Conservation (phyloP, 2,113 vertebrate genomes). For the Dascyllus trimaculatus region DNA sequence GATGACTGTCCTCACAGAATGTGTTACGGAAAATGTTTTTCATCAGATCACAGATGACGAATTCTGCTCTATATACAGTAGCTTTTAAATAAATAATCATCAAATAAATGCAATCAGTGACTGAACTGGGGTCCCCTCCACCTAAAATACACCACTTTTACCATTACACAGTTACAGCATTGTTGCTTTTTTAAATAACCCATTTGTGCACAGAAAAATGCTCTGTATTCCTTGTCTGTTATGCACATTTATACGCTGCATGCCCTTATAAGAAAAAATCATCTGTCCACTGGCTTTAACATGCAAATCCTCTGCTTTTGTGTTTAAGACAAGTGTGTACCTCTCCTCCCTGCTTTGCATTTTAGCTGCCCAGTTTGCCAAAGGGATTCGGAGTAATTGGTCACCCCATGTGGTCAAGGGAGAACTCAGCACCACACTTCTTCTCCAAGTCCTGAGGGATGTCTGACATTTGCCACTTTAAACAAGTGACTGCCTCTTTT, state of each 20-base stretch:
- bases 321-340: background rate
- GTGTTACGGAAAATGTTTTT: background rate
- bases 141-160: background rate
- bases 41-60: background rate
- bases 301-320: background rate
- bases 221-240: background rate
- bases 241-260: background rate
- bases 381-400: conserved; percentile 32
- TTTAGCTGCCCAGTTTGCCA: background rate
- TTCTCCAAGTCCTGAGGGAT: conserved; percentile 11
- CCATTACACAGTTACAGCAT: background rate
- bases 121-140: background rate
- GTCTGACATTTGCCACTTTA: conserved; percentile 6
- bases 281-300: background rate
- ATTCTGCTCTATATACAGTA: background rate
- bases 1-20: background rate
- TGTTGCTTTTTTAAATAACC: background rate
- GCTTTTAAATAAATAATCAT: background rate
- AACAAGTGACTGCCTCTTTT: conserved; percentile 25
- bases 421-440: background rate
- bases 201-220: background rate
- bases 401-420: background rate
- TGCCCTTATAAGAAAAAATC: no score
- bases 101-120: background rate
- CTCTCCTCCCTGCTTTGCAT: conserved; percentile 8